A percentile compares a stretch with the other conserved stretches of the same genome.
Conservation (phyloP, 2,113 vertebrate species). For the Lethenteron reissneri region DNA sequence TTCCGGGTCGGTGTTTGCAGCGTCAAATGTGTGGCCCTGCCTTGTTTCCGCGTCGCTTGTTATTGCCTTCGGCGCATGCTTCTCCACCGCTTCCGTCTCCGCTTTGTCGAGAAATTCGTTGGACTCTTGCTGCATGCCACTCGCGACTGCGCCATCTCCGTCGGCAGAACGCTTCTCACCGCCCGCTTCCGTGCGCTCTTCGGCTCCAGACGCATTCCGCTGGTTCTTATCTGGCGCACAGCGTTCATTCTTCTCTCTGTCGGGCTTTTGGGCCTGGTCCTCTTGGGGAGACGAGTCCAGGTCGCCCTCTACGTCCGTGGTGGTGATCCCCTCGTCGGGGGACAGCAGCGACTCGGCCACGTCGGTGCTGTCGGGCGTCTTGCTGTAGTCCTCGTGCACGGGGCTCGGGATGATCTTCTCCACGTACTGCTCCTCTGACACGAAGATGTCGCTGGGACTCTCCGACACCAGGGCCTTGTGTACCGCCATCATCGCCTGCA, state of each 20-base stretch:
- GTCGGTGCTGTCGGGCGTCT: constrained; percentile 5
- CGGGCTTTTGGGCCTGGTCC: not conserved
- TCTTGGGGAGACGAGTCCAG: constrained; percentile 10
- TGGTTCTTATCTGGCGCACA: not conserved
- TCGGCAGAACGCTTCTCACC: not conserved
- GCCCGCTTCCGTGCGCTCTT: not conserved
- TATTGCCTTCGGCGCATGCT: too few relatives aligned
- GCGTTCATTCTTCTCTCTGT: not conserved
- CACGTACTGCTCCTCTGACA: not conserved
- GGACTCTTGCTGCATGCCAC: not conserved
- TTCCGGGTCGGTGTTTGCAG: too few relatives aligned
- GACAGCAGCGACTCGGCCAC: constrained; percentile 10
- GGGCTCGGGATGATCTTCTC: not conserved
- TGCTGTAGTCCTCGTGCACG: constrained; percentile 1
- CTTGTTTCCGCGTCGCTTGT: too few relatives aligned
- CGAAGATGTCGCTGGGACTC: not conserved
- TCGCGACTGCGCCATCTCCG: not conserved
- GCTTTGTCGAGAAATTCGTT: not conserved
- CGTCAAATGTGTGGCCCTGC: too few relatives aligned
- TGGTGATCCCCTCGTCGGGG: constrained; percentile 14
- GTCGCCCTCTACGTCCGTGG: constrained; percentile 12
- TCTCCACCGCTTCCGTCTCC: not conserved
- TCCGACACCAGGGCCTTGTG: not conserved
- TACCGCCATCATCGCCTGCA: not conserved
- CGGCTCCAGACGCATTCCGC: not conserved